Evolutionary conservation across 2,113 vertebrate species (phyloP).

Genomic region (Syrmaticus mikado): DNA sequence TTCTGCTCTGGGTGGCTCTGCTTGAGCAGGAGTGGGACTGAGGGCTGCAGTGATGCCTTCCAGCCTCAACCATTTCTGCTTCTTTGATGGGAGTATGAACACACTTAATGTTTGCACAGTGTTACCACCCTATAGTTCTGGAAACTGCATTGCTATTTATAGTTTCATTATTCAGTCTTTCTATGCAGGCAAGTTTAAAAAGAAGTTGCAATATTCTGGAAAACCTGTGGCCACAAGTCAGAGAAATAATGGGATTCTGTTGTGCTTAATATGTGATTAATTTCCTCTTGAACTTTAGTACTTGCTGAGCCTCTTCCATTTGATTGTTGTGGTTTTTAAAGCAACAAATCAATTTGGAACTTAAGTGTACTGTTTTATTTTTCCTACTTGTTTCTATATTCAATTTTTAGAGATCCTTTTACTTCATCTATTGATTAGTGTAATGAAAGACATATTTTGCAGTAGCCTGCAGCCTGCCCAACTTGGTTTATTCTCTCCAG

Average conservation of each 20-base stretch:
- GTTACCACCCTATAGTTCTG: not conserved
- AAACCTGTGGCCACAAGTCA: not conserved
- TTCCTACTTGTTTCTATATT: not conserved
- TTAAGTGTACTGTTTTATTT: not conserved
- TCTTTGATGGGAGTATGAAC: not conserved
- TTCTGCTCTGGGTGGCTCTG: too few species aligned
- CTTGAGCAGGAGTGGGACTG: too few species aligned
- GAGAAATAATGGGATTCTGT: not conserved
- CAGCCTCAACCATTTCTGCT: too few species aligned
- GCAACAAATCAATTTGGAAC: not conserved
- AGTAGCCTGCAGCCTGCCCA: not conserved
- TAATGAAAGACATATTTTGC: not conserved
- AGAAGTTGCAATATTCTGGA: not conserved
- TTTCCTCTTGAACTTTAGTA: not conserved
- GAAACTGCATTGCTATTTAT: not conserved
- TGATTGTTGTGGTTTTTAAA: not conserved
- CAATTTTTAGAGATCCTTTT: not conserved
- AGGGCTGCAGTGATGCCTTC: too few species aligned
- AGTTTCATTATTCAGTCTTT: not conserved
- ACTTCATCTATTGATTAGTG: not conserved
- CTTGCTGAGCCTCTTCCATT: not conserved
- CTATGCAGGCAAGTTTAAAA: not conserved
- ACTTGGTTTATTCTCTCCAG: not conserved
- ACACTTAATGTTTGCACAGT: not conserved
- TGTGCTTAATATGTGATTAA: not conserved